These are phyloP conservation scores for Limnodromus scolopaceus DNA, from an alignment of 2,797 vertebrate species.

Conservation along the genomic window DNA sequence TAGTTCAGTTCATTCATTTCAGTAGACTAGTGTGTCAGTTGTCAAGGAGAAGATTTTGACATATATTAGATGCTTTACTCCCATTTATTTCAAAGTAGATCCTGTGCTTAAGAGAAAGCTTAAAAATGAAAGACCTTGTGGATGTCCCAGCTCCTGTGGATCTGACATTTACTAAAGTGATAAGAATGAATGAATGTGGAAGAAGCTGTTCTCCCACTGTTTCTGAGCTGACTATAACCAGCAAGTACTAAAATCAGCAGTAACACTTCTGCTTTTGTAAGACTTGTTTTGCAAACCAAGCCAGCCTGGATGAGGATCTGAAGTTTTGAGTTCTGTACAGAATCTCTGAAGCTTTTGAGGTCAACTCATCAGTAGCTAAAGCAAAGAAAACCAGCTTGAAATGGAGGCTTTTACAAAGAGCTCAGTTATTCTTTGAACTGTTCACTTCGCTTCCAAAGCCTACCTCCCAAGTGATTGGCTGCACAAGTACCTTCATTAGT, in stretches of 20 bases:
- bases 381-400: constrained; percentile 13
- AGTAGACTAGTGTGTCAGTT: neutral
- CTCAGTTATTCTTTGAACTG: neutral
- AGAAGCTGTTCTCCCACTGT: neutral
- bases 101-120: neutral
- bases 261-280: constrained; percentile 42
- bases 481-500: neutral
- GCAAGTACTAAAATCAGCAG: neutral
- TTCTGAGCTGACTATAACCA: neutral
- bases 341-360: constrained; percentile 40
- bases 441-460: neutral
- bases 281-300: neutral
- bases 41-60: neutral
- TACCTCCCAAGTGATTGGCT: neutral
- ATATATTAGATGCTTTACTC: neutral
- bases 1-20: neutral
- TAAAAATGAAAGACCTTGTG: neutral
- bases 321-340: neutral
- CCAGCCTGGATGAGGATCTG: constrained; percentile 27
- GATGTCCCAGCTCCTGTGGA: neutral
- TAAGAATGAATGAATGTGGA: neutral
- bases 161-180: neutral
- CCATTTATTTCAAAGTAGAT: neutral
- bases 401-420: constrained; percentile 4
- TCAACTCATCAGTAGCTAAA: constrained; percentile 4